Evolutionary conservation across 2,888 invertebrate genomes (phyloP), one percentile per base, ranked within the genome.

Genomic region (Reticulitermes lucifugus): DNA sequence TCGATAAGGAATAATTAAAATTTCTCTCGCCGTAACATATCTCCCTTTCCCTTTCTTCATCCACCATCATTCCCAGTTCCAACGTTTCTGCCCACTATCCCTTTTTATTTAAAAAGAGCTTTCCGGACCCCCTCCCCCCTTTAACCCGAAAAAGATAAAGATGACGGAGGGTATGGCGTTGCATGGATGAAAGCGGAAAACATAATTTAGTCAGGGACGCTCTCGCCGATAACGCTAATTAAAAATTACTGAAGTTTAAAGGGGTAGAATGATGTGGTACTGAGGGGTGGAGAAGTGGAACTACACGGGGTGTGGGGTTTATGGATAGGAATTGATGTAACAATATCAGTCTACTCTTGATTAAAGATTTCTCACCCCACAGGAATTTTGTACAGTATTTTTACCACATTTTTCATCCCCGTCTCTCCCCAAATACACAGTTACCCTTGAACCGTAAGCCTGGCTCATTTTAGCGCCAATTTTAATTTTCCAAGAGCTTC

Each of bases 1-100:
- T 90, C 91, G 91, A 91, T 91, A 91, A 91, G 91, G 89, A 90
- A 90, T 91, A 91, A 91, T 91, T 91, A 91, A 91, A 91, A 91
- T 90, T 90, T 90, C 90, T 90, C 90, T 90, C 91, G 89, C 90
- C 90, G 90, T 90, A 90, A 89, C 83, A 82, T 59, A 81, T 79
- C 35, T 77, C 83, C 43, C 79, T 79, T 79, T 29, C 82, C 80
- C 83, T n/a, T 65, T 77, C 77, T 77, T 77, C n/a, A 21, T 51
- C n/a, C 65, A n/a, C n/a, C 65, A 14, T 6, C 25, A 22, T 51
- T 65, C n/a, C 55, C 70, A 51, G 46, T 70, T 81, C 81, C 35
- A 51, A 25, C 80, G 46, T 29, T 79, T 80, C 85, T 83, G 82
- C 83, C 60, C 65, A 82, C 80, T 84, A 80, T 77, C 70, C 81